Conservation (phyloP, 1,140 invertebrate genomes). For the Centruroides sculpturatus region DNA sequence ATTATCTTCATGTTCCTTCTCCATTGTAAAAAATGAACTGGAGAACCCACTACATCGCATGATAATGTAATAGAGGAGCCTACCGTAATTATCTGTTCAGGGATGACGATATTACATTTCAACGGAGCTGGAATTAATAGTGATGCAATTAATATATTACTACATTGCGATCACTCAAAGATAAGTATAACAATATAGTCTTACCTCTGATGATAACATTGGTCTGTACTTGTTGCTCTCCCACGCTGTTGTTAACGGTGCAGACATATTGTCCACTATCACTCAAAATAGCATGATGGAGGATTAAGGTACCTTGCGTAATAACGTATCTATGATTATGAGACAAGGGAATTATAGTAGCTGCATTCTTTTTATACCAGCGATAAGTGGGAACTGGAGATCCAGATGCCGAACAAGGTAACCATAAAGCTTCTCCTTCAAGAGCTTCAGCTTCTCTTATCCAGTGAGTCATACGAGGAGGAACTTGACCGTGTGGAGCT, state of each 20-base stretch:
- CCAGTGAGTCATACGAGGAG: slow-evolving; percentile 19
- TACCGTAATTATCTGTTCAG: slow-evolving; percentile 6
- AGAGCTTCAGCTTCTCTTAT: slow-evolving; percentile 18
- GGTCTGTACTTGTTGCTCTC: slow-evolving; percentile 19
- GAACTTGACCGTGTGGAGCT: slow-evolving; percentile 22
- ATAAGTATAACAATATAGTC: neutral
- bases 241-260: slow-evolving; percentile 20
- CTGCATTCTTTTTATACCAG: slow-evolving; percentile 18
- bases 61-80: slow-evolving; percentile 8
- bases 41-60: slow-evolving; percentile 14
- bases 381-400: slow-evolving; percentile 18
- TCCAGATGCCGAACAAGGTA: slow-evolving; percentile 29
- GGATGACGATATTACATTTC: neutral
- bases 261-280: slow-evolving; percentile 21
- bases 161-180: neutral
- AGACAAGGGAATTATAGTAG: neutral
- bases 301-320: slow-evolving; percentile 15
- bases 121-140: no score
- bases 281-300: slow-evolving; percentile 12
- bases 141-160: no score
- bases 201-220: slow-evolving; percentile 19
- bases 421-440: slow-evolving; percentile 23
- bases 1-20: slow-evolving; percentile 9
- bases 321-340: slow-evolving; percentile 1
- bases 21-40: slow-evolving; percentile 11